A percentile compares a stretch with the other conserved stretches of the same genome.
Conservation (phyloP, 2,113 vertebrate genomes). For the Eolophus roseicapilla region DNA sequence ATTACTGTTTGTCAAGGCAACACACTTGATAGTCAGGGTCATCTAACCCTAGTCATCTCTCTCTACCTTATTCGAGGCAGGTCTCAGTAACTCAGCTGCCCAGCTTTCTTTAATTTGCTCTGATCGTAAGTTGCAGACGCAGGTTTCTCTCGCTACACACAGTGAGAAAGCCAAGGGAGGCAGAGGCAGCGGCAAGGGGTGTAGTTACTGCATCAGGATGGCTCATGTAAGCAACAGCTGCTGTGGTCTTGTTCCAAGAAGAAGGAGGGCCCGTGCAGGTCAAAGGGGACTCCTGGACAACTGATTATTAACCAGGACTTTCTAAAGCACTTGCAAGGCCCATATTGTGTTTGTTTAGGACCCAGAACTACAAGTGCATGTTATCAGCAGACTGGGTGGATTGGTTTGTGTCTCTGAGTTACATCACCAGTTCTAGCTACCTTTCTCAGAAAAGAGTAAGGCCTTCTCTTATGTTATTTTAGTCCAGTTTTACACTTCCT, state of each 20-base stretch:
- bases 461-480: neutral
- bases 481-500: neutral
- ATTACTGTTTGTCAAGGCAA: slow-evolving; percentile 31
- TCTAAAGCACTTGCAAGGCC: slow-evolving; percentile 32
- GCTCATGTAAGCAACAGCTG: neutral
- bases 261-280: neutral
- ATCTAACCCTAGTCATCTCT: neutral
- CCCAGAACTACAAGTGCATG: slow-evolving; percentile 23
- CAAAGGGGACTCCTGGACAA: slow-evolving; percentile 47
- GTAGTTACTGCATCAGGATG: neutral
- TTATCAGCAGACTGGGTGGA: neutral
- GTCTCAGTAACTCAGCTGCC: neutral
- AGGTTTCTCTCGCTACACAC: accelerated
- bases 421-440: neutral
- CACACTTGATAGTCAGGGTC: neutral
- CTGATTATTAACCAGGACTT: slow-evolving; percentile 35
- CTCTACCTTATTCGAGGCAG: neutral
- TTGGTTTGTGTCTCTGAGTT: neutral
- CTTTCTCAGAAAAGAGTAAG: neutral
- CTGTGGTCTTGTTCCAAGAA: slow-evolving; percentile 9
- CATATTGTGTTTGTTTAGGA: slow-evolving; percentile 51
- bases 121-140: accelerated
- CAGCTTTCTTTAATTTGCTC: neutral
- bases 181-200: neutral
- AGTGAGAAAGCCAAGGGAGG: neutral